Evolutionary conservation across 2,113 vertebrate species (phyloP).

Genomic region (Hemichromis elongatus): DNA sequence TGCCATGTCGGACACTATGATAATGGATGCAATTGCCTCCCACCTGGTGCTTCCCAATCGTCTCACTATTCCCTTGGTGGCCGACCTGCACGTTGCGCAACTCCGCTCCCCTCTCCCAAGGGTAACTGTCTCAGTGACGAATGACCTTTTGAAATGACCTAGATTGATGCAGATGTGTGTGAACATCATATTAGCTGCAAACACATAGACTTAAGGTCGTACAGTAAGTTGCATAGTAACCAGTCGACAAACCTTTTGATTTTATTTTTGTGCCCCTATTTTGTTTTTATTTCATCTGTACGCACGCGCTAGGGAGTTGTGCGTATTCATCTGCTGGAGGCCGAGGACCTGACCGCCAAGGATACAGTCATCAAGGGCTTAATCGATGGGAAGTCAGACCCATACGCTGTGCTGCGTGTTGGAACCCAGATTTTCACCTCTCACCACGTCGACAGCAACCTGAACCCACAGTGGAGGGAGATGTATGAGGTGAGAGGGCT

Average conservation of each 20-base stretch:
- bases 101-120: constrained; percentile 89
- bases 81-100: constrained; percentile 84
- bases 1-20: constrained; percentile 88
- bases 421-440: constrained; percentile 89
- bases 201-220: background rate
- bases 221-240: background rate
- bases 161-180: background rate
- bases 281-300: background rate
- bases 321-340: constrained; percentile 84
- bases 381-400: constrained; percentile 89
- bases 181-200: background rate
- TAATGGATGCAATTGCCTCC: constrained; percentile 92
- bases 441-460: constrained; percentile 80
- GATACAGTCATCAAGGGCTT: constrained; percentile 87
- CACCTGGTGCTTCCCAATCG: constrained; percentile 92
- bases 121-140: constrained; percentile 71
- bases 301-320: constrained; percentile 80
- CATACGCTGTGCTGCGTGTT: constrained; percentile 85
- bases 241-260: background rate
- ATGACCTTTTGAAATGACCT: background rate
- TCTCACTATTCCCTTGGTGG: constrained; percentile 84
- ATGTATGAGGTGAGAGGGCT: constrained; percentile 85
- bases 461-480: constrained; percentile 89
- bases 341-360: constrained; percentile 81
- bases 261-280: background rate